A percentile compares a stretch with the other conserved stretches of the same genome.
These are phyloP conservation scores for Hemistola chrysoprasaria DNA, from an alignment of 2,888 invertebrate species.

Conservation along the genomic window DNA sequence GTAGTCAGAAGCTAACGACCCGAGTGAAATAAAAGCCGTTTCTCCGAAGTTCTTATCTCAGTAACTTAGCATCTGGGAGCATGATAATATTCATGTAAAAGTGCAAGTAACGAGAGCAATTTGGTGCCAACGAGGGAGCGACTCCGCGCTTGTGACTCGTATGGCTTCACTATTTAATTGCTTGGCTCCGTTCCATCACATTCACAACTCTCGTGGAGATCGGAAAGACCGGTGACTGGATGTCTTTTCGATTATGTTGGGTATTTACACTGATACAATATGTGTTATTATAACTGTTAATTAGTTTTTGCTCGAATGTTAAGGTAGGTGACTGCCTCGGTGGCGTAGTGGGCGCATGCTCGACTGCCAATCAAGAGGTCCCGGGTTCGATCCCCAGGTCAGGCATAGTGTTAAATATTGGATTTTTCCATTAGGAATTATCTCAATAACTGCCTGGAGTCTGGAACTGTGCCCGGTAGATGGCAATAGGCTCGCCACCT, in stretches of 20 bases:
- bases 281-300: no score
- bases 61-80: conserved; percentile 11
- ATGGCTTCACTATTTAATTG: conserved; percentile 69
- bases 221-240: conserved; percentile 27
- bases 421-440: no score
- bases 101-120: conserved; percentile 65
- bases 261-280: no score
- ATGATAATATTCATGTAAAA: conserved; percentile 41
- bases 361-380: no score
- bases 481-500: no score
- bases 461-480: no score
- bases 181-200: conserved; percentile 69
- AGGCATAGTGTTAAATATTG: no score
- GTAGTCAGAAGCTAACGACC: neutral
- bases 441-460: no score
- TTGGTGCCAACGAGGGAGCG: conserved; percentile 43
- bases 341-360: no score
- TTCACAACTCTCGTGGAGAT: conserved; percentile 32
- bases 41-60: conserved; percentile 12
- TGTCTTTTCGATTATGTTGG: conserved; percentile 4
- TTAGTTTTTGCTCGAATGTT: no score
- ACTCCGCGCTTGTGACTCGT: conserved; percentile 39
- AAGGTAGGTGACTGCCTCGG: no score
- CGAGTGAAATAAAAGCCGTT: conserved; percentile 4
- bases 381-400: no score